Evolutionary conservation across 2,797 vertebrate species (phyloP).

Genomic region (Coracias cyanogaster): DNA sequence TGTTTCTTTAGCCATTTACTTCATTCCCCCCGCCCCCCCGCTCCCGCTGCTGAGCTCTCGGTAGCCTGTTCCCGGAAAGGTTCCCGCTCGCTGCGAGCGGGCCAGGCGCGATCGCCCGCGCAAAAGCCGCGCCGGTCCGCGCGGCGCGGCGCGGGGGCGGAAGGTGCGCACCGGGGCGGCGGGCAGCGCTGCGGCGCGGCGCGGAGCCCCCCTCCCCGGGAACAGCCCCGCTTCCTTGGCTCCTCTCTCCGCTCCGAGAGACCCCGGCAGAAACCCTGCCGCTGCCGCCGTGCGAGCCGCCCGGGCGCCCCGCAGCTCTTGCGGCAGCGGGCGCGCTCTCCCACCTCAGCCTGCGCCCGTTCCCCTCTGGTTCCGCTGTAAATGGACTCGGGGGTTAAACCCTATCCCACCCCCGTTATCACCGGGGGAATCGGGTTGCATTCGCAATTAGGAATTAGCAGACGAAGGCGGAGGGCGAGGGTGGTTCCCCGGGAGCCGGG

Average conservation of each 20-base stretch:
- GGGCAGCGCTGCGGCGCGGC: too few relatives aligned
- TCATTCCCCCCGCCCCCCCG: not conserved
- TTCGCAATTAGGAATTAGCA: not conserved
- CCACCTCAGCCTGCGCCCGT: not conserved
- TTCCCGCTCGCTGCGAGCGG: not conserved
- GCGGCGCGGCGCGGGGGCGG: not conserved
- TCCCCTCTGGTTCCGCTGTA: not conserved
- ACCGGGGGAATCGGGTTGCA: not conserved
- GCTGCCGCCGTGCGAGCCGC: not conserved
- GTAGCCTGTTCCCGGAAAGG: constrained; percentile 48
- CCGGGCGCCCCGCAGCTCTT: not conserved
- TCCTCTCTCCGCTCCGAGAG: not conserved
- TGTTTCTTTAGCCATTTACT: constrained; percentile 56
- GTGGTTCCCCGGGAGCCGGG: not conserved
- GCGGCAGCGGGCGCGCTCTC: not conserved
- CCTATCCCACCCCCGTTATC: not conserved
- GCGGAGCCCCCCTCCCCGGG: not conserved
- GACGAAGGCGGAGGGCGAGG: not conserved
- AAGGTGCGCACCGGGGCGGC: not conserved
- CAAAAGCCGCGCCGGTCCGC: not conserved
- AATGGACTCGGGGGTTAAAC: not conserved
- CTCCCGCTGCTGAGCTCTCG: not conserved
- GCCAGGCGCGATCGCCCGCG: not conserved
- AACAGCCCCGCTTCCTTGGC: not conserved
- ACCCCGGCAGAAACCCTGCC: not conserved